Base-by-base conservation (phyloP, 2,797 vertebrate species). In the Aphelocoma californica region DNA sequence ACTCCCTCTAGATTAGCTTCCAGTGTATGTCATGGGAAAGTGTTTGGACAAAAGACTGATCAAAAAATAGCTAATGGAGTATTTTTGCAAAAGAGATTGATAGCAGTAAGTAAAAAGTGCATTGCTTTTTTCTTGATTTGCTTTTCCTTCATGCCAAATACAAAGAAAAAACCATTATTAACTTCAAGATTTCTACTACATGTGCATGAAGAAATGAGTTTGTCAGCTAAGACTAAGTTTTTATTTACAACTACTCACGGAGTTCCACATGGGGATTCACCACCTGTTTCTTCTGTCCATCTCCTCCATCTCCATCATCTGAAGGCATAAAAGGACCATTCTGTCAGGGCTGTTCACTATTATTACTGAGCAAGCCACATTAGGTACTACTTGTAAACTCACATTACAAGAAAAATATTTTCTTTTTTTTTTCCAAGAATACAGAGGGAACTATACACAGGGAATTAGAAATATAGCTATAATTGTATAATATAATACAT, bases 201-300 rank as follows among this genome's bases (percentile, higher is more conserved):
- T 20, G 32, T 65, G 29, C 44, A 67, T 2, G 6, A 82, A 90
- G 14, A 86, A 75, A 61, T 21, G 9, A 48, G 14, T 38, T 54
- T 56, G 28, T 62, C 58, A 83, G 40, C 24, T 71, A 73, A 66
- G 57, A 74, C 19, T 54, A 87, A 64, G 72, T 50, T 86, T 50
- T 57, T 57, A 81, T 81, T 67, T 84, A 72, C 25, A 94, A 12
- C 71, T 92, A 97, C 99, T 99, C 96, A 99, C 99, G 99, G 26
- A 99, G 98, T 77, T 99, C 99, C 31, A 99, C 98, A 14, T 99
- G 99, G 34, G 99, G 99, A 96, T 99, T 99, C 86, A 98, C 97
- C 4, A 98, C 97, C 82, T 99, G 99, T 74, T 99, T 99, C 97
- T 99, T 99, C 97, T 99, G 99, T 86, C 98, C 98, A 80, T 99